Evolutionary conservation across 2,797 vertebrate species (phyloP), one percentile per base, ranked within the genome.

Genomic region (Arnoldichthys spilopterus): DNA sequence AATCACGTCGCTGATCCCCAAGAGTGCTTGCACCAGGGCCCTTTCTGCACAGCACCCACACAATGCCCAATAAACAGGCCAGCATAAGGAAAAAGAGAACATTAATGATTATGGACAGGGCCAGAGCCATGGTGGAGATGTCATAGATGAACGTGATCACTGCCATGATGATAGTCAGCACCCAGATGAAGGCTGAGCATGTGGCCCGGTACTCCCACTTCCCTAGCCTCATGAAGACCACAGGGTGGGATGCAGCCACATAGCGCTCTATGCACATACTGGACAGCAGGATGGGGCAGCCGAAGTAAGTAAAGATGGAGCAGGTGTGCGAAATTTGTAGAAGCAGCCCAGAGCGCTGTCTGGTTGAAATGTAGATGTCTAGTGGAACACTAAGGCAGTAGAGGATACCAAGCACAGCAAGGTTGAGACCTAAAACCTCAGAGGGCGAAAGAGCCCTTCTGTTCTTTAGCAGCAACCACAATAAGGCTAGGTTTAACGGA

Each of bases 221-320:
- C 40, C 80, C 83, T 22, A 81, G 1, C 43, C 26, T 85, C 68
- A 92, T 84, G 82, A 90, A 91, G 58, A 90, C 66, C 64, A 92
- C 70, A 0, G 90, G 88, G 49, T 68, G 80, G 0, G 70, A 56
- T 67, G 88, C 86, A 0, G 91, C 90, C 62, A 88, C 11, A 83
- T 89, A 87, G 28, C 89, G 88, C 72, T 91, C 91, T 6, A 90
- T 6, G 16, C 91, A 93, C 92, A 93, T 90, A 11, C 89, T 85
- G 56, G 90, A 67, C 51, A 92, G 79, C 45, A 93, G 83, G 67
- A 91, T 58, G 2, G 90, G 91, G 7, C 88, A 91, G 67, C 89
- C 86, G 1, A 87, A 72, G 72, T 88, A 18, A 80, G 82, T 86
- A 13, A 92, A 73, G 15, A 85, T 67, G 1, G 12, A 58, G 45